Evolutionary conservation across 2,113 vertebrate species (phyloP).

Genomic region (Chionodraco myersi): DNA sequence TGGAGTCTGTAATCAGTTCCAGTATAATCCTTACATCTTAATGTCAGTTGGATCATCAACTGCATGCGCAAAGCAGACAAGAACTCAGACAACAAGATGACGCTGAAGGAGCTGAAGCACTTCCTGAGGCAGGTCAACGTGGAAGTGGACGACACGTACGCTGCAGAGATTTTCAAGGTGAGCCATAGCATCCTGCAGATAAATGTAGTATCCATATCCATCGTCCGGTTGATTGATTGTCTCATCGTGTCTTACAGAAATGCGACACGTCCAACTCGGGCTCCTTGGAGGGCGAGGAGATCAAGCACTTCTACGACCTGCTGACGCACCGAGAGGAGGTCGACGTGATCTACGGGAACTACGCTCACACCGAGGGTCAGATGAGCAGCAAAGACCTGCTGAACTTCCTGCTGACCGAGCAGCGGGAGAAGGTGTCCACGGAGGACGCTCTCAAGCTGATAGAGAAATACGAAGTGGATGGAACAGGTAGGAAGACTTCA

Average conservation of each 20-base stretch:
- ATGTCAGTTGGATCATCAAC: conserved; percentile 91
- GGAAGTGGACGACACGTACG: conserved; percentile 89
- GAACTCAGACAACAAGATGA: conserved; percentile 95
- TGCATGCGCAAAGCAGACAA: conserved; percentile 96
- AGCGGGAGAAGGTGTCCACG: conserved; percentile 83
- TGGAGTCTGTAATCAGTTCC: neutral
- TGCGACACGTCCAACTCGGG: conserved; percentile 92
- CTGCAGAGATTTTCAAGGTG: conserved; percentile 89
- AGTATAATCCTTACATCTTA: conserved; percentile 83
- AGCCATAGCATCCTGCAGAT: neutral
- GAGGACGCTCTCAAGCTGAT: conserved; percentile 86
- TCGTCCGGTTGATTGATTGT: neutral
- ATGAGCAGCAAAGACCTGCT: conserved; percentile 87
- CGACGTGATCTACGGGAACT: conserved; percentile 84
- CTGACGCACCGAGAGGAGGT: conserved; percentile 92
- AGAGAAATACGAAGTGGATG: conserved; percentile 89
- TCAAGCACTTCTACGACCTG: conserved; percentile 92
- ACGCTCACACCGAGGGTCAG: conserved; percentile 67
- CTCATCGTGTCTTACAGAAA: conserved; percentile 77
- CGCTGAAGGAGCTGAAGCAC: conserved; percentile 92
- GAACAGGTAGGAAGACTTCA: conserved; percentile 78
- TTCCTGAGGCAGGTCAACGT: conserved; percentile 94
- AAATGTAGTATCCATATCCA: too few relatives aligned
- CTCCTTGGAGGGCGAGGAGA: conserved; percentile 91
- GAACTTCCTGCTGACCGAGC: conserved; percentile 86